These are phyloP conservation scores for Ceriagrion tenellum DNA, from an alignment of 2,888 invertebrate species.

Conservation along the genomic window DNA sequence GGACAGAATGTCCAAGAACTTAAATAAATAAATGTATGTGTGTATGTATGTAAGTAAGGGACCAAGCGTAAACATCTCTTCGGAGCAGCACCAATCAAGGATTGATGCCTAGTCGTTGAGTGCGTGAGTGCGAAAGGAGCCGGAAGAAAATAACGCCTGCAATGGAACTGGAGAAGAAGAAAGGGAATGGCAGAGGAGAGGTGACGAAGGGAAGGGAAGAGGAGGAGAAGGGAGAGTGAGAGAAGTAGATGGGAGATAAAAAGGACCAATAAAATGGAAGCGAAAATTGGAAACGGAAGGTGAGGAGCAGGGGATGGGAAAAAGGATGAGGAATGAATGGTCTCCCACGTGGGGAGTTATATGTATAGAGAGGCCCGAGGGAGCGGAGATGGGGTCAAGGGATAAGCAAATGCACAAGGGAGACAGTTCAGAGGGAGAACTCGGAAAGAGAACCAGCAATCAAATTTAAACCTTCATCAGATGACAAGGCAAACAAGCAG, in stretches of 20 bases:
- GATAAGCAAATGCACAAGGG: neutral
- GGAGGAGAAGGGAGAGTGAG: neutral
- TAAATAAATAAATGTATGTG: no score
- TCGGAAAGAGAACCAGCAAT: neutral
- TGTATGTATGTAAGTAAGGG: no score
- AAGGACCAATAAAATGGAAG: neutral
- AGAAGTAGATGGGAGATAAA: neutral
- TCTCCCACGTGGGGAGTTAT: neutral
- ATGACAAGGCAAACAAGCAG: neutral
- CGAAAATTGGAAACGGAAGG: conserved; percentile 29
- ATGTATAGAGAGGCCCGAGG: no score
- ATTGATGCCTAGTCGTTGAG: neutral
- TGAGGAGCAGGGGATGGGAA: neutral
- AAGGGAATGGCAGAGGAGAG: neutral
- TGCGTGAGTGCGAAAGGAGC: neutral
- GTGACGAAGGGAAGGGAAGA: neutral
- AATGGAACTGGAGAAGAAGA: neutral
- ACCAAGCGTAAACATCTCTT: neutral
- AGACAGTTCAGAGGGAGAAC: neutral
- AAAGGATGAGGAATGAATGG: neutral
- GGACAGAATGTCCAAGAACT: no score
- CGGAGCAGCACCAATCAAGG: neutral
- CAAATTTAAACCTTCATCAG: neutral
- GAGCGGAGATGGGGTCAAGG: neutral
- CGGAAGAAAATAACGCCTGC: neutral